Conservation (phyloP, 2,797 vertebrate genomes). For the Pseudochirops cupreus region DNA sequence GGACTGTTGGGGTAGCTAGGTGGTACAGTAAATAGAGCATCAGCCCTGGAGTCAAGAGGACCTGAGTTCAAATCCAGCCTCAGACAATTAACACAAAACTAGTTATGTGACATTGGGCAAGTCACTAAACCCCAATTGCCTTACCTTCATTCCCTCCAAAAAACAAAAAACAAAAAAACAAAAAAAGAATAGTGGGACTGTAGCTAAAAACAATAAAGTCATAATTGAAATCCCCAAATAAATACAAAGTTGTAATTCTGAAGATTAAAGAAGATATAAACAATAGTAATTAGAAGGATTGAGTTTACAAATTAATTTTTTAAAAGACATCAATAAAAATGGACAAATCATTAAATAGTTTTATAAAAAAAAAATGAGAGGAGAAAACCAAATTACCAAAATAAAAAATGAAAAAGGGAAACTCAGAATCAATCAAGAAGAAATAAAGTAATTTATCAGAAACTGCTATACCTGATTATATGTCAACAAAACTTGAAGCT, state of each 20-base stretch:
- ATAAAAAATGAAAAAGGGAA: neutral
- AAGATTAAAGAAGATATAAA: neutral
- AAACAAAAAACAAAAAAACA: no score
- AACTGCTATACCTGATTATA: neutral
- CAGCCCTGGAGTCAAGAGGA: no score
- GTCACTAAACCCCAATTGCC: no score
- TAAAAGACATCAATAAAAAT: neutral
- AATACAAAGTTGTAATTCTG: neutral
- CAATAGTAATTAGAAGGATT: neutral
- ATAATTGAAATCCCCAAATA: neutral
- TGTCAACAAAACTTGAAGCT: neutral
- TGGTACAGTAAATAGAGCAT: no score
- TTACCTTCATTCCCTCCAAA: no score
- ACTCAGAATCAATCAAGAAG: neutral
- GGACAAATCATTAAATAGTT: neutral
- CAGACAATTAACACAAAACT: no score
- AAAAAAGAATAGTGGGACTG: neutral
- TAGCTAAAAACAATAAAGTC: neutral
- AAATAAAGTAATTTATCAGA: neutral
- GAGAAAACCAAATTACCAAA: neutral
- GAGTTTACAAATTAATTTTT: neutral
- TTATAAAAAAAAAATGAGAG: neutral
- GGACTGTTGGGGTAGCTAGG: neutral
- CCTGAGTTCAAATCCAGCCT: no score
- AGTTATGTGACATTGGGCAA: no score